Percentiles rank a stretch among this genome's conserved stretches.
Evolutionary conservation across 2,113 vertebrate genomes (phyloP).

Genomic region (Rhinopomastus cyanomelas): DNA sequence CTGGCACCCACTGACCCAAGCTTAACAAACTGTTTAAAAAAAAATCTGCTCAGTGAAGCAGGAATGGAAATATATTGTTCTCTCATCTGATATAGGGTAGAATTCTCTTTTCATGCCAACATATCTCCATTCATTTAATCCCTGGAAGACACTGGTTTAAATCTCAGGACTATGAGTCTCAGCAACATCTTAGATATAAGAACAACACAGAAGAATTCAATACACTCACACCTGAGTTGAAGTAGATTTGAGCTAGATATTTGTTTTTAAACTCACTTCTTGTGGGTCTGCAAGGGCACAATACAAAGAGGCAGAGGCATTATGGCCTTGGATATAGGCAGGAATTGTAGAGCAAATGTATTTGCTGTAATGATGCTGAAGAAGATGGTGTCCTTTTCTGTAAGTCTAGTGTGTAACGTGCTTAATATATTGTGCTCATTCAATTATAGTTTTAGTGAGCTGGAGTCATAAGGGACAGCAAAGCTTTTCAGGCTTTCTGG

Average conservation of each 20-base stretch:
- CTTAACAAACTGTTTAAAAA: constrained; percentile 6
- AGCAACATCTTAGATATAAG: neutral
- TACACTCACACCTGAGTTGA: neutral
- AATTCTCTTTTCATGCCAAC: neutral
- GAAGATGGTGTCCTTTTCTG: constrained; percentile 2
- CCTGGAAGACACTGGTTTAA: neutral
- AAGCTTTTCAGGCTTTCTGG: constrained; percentile 58
- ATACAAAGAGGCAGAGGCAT: neutral
- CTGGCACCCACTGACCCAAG: neutral
- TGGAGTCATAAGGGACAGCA: constrained; percentile 46
- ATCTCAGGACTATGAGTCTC: neutral
- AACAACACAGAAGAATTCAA: neutral
- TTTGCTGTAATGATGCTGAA: constrained; percentile 29
- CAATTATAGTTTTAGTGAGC: constrained; percentile 59
- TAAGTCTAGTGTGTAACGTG: constrained; percentile 7
- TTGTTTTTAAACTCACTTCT: neutral
- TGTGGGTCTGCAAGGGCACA: neutral
- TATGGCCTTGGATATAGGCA: neutral
- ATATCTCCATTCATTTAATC: neutral
- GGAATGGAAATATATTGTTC: constrained; percentile 9
- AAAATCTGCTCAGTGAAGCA: constrained; percentile 13
- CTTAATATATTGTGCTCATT: constrained; percentile 57
- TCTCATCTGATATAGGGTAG: neutral
- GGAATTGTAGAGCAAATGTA: neutral
- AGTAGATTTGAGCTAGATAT: neutral